Percentiles rank a stretch among this genome's conserved stretches.
These are phyloP conservation scores for Syndactyla subalaris DNA, from an alignment of 2,797 vertebrate species.

Conservation along the genomic window DNA sequence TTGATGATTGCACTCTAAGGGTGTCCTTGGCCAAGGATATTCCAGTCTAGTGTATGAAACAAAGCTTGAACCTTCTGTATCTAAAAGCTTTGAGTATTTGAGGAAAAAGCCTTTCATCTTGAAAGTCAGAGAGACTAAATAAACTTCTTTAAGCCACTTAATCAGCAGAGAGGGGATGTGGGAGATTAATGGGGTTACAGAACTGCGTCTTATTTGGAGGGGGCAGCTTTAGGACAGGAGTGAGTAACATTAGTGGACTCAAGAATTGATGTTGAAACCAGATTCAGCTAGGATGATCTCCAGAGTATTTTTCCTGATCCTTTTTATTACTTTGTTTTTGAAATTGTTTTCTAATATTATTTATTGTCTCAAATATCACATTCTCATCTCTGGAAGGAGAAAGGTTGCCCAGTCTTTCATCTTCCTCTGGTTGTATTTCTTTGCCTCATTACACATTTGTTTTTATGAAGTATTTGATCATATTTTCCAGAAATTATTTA, in stretches of 20 bases:
- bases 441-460: slow-evolving; percentile 35
- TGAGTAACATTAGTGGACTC: neutral
- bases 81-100: neutral
- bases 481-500: slow-evolving; percentile 55
- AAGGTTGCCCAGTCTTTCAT: slow-evolving; percentile 40
- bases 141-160: slow-evolving; percentile 17
- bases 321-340: slow-evolving; percentile 46
- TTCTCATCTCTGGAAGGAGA: slow-evolving; percentile 30
- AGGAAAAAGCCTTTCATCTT: slow-evolving; percentile 11
- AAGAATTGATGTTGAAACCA: slow-evolving; percentile 40
- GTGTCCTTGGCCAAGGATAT: neutral
- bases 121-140: slow-evolving; percentile 15
- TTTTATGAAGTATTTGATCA: slow-evolving; percentile 50
- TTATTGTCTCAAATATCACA: slow-evolving; percentile 43
- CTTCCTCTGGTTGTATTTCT: slow-evolving; percentile 34
- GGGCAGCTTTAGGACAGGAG: neutral
- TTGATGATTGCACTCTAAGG: neutral
- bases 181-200: neutral
- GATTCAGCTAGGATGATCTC: neutral
- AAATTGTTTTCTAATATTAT: slow-evolving; percentile 54
- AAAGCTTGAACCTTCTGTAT: neutral
- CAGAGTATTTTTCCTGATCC: slow-evolving; percentile 2
- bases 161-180: slow-evolving; percentile 8
- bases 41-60: neutral
- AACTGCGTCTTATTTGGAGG: neutral